phyloP scores from a whole-genome alignment of 2,797 vertebrate species.

The Taenioides sp. region DNA sequence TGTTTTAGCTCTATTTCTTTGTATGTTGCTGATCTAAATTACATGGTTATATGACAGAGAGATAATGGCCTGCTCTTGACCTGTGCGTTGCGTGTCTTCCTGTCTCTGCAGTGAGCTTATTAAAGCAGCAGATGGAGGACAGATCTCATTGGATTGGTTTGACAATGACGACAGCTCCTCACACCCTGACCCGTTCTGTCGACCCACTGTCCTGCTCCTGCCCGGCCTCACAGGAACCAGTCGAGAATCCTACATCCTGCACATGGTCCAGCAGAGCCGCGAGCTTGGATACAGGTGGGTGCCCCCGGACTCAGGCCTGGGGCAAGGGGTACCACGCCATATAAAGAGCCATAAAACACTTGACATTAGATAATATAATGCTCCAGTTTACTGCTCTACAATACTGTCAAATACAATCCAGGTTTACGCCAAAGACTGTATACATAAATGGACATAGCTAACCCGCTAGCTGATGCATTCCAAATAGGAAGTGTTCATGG shows the following conservation, averaged over 20 bases:
- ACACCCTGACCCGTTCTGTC: conserved; percentile 82
- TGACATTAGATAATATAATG: conserved; percentile 5
- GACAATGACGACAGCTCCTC: conserved; percentile 86
- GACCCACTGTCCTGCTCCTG: conserved; percentile 91
- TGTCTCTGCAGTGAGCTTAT: conserved; percentile 90
- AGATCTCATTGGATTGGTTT: conserved; percentile 99
- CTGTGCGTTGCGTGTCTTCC: conserved; percentile 43
- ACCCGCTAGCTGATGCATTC: no score
- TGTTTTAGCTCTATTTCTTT: not conserved
- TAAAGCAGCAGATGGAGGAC: conserved; percentile 96
- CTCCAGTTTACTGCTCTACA: conserved; percentile 19
- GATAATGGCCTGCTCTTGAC: conserved; percentile 22
- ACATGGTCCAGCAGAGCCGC: conserved; percentile 95
- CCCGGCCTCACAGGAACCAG: conserved; percentile 98
- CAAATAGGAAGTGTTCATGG: no score
- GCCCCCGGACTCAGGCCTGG: conserved; percentile 43
- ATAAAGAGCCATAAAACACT: conserved; percentile 22
- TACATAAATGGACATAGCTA: no score
- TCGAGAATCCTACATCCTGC: conserved; percentile 96
- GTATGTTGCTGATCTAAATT: conserved; percentile 9
- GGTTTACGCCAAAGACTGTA: not conserved
- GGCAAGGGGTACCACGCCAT: conserved; percentile 19
- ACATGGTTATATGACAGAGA: conserved; percentile 1
- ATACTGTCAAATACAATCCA: not conserved
- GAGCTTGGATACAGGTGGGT: conserved; percentile 94